Evolutionary conservation across 2,113 vertebrate species (phyloP).

Genomic region (Perccottus glenii): DNA sequence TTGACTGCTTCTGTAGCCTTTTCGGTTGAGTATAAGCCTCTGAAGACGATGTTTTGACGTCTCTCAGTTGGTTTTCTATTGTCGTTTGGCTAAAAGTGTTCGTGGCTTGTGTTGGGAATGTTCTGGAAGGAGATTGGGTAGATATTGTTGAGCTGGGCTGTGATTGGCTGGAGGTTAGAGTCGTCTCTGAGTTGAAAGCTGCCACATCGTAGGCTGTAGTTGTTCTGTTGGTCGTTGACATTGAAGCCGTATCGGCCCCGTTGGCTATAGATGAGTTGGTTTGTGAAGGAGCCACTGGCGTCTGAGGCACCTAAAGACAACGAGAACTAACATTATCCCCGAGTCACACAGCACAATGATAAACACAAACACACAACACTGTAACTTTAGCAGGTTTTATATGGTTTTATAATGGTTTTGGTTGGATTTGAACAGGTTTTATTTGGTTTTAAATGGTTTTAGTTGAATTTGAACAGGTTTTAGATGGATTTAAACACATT

Average conservation of each 20-base stretch:
- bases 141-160: background rate
- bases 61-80: background rate
- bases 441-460: too few species aligned
- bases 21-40: background rate
- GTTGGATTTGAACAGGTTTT: too few species aligned
- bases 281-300: slow-evolving; percentile 24
- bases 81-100: slow-evolving; percentile 8
- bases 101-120: background rate
- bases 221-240: background rate
- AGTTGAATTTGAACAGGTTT: too few species aligned
- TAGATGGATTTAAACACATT: too few species aligned
- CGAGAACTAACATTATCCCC: too few species aligned
- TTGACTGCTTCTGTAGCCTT: too few species aligned
- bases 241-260: too few species aligned
- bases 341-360: too few species aligned
- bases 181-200: slow-evolving; percentile 20
- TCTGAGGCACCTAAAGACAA: background rate
- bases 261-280: slow-evolving; percentile 46
- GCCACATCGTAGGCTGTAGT: slow-evolving; percentile 1
- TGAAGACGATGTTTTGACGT: background rate
- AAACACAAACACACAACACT: too few species aligned
- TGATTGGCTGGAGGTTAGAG: background rate
- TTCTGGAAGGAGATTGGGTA: slow-evolving; percentile 17
- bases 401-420: too few species aligned
- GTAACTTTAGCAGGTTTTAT: too few species aligned